Percentiles rank a stretch among this genome's conserved stretches.
Conservation (phyloP, 2,113 vertebrate species). For the Amphiprion percula region DNA sequence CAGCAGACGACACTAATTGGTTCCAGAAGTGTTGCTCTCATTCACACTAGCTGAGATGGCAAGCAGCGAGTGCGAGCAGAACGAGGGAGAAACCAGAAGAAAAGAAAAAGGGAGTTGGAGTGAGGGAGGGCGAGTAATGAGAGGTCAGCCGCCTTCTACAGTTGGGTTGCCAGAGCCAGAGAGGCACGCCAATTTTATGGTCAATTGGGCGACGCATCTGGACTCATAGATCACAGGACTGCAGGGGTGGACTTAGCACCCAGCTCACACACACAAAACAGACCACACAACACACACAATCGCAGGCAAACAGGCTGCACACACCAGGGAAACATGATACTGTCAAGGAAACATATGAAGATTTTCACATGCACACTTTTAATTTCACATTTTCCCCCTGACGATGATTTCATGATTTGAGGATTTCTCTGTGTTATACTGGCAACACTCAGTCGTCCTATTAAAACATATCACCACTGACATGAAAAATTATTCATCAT, state of each 20-base stretch:
- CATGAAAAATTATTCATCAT: not conserved
- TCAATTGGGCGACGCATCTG: slow-evolving; percentile 97
- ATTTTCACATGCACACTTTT: slow-evolving; percentile 17
- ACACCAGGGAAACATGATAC: not conserved
- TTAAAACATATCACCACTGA: not conserved
- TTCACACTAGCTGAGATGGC: slow-evolving; percentile 83
- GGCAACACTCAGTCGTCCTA: not conserved
- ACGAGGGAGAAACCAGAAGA: slow-evolving; percentile 12
- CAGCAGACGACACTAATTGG: slow-evolving; percentile 95
- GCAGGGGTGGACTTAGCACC: slow-evolving; percentile 85
- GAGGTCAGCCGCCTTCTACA: slow-evolving; percentile 87
- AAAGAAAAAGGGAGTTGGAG: slow-evolving; percentile 28
- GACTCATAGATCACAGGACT: slow-evolving; percentile 90
- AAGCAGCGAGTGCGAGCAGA: slow-evolving; percentile 73
- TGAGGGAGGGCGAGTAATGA: slow-evolving; percentile 82
- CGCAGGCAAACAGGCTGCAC: slow-evolving; percentile 25
- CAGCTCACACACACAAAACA: slow-evolving; percentile 72
- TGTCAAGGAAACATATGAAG: no score
- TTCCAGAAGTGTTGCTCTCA: slow-evolving; percentile 90
- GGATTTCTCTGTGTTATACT: not conserved
- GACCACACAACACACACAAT: slow-evolving; percentile 66
- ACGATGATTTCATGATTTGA: slow-evolving; percentile 2
- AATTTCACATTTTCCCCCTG: not conserved
- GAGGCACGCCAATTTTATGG: slow-evolving; percentile 95
- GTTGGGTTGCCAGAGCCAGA: slow-evolving; percentile 87